These are phyloP conservation scores for Mesocentrotus franciscanus DNA, from an alignment of 53 echinoderm and acorn worm species.

Conservation along the genomic window DNA sequence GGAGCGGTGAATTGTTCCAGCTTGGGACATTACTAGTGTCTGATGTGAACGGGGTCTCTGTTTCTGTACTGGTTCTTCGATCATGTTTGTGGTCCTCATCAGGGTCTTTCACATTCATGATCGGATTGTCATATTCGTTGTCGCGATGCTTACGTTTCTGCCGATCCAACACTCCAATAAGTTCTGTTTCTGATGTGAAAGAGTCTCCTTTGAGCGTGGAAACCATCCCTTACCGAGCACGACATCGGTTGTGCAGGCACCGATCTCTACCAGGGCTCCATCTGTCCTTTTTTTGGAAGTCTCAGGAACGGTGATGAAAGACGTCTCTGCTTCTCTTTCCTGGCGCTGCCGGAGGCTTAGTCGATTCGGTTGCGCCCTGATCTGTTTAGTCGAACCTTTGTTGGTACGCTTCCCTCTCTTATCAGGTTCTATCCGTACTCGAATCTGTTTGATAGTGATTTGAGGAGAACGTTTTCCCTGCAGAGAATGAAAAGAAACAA, in stretches of 20 bases:
- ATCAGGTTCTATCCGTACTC: conserved; percentile 32
- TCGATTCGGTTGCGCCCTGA: conserved; percentile 19
- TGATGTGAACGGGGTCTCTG: conserved; percentile 38
- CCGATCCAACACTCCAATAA: background rate
- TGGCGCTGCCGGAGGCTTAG: background rate
- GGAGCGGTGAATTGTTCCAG: conserved; percentile 54
- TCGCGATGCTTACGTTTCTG: background rate
- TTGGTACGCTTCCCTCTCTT: conserved; percentile 3
- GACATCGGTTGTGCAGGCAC: conserved; percentile 23
- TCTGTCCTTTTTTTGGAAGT: conserved; percentile 5
- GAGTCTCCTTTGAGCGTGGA: conserved; percentile 34
- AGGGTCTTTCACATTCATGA: conserved; percentile 55
- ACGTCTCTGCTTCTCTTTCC: conserved; percentile 47
- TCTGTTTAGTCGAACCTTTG: background rate
- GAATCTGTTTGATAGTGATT: conserved; percentile 38
- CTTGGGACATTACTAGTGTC: conserved; percentile 52
- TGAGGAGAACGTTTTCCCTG: conserved; percentile 64
- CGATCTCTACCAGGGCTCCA: conserved; percentile 5
- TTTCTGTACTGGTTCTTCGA: conserved; percentile 31
- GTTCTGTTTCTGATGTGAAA: conserved; percentile 64
- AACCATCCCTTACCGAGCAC: conserved; percentile 12
- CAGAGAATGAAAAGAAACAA: background rate
- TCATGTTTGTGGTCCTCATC: conserved; percentile 30
- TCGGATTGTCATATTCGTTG: conserved; percentile 60
- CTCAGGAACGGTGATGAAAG: conserved; percentile 17